These are phyloP conservation scores for Gymnothorax reevesii DNA, from an alignment of 2,797 vertebrate genomes.

Conservation along the genomic window DNA sequence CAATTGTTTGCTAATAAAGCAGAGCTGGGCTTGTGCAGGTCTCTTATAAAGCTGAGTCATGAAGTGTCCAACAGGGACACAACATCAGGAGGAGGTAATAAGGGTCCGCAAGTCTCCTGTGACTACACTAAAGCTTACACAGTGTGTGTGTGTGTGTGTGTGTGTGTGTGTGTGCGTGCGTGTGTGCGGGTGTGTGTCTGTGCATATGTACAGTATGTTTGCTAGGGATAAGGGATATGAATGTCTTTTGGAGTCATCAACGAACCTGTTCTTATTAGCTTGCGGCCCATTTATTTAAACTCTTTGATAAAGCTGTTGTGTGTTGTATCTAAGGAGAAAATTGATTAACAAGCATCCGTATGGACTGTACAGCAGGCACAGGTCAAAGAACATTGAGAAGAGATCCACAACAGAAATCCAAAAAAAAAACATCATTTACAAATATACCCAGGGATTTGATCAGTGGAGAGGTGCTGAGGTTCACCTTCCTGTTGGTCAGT, in stretches of 20 bases:
- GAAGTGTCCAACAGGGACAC: background rate
- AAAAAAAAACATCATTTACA: background rate
- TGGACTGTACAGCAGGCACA: constrained; percentile 44
- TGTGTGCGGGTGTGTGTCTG: constrained; percentile 28
- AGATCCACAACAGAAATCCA: background rate
- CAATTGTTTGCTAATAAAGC: constrained; percentile 17
- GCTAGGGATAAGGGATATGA: background rate
- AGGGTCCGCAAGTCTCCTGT: constrained; percentile 3
- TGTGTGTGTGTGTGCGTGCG: constrained; percentile 11
- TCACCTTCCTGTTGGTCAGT: constrained; percentile 14
- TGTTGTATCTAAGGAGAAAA: too few relatives aligned
- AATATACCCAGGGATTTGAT: background rate
- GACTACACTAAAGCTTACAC: constrained; percentile 34
- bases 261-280: constrained; percentile 22
- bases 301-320: constrained; percentile 45
- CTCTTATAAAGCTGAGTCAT: background rate
- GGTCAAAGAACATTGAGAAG: background rate
- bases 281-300: constrained; percentile 24
- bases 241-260: rapidly evolving
- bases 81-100: constrained; percentile 23
- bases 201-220: background rate
- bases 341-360: constrained; percentile 54
- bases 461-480: background rate
- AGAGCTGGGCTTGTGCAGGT: background rate
- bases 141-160: constrained; percentile 38